Conservation (phyloP, 2,888 invertebrate genomes). For the Apodemia hepburni region DNA sequence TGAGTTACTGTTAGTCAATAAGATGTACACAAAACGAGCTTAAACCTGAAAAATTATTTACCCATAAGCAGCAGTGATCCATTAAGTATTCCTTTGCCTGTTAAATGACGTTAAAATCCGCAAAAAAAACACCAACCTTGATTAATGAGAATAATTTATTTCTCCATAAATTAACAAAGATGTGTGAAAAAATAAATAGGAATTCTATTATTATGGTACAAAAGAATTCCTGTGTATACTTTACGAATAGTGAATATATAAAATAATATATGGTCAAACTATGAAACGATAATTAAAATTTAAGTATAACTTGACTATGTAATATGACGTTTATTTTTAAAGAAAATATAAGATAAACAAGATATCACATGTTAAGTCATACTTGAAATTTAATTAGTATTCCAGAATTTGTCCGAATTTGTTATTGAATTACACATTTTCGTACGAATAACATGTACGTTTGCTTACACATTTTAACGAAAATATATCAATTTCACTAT, state of each 20-base stretch:
- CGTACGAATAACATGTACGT: not conserved
- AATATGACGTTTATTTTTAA: not conserved
- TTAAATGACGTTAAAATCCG: constrained; percentile 22
- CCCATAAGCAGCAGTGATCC: constrained; percentile 33
- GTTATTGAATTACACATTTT: not conserved
- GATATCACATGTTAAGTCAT: not conserved
- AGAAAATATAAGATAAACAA: not conserved
- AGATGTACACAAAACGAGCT: constrained; percentile 30
- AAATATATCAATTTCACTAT: constrained; percentile 6
- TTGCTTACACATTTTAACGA: not conserved
- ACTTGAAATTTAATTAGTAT: not conserved
- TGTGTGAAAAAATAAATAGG: constrained; percentile 18
- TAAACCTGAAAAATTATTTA: constrained; percentile 37
- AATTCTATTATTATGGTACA: constrained; percentile 17
- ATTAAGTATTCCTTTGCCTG: constrained; percentile 11
- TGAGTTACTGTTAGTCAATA: constrained; percentile 24
- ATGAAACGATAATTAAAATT: not conserved
- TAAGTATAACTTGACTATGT: not conserved
- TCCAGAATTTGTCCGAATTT: not conserved
- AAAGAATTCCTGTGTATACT: constrained; percentile 19
- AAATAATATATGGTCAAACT: not conserved
- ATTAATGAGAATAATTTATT: constrained; percentile 24
- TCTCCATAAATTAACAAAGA: constrained; percentile 20
- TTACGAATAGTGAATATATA: constrained; percentile 8
- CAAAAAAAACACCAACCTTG: constrained; percentile 24